Evolutionary conservation across 1,140 invertebrate species (phyloP).

Genomic region (Wasmannia auropunctata): DNA sequence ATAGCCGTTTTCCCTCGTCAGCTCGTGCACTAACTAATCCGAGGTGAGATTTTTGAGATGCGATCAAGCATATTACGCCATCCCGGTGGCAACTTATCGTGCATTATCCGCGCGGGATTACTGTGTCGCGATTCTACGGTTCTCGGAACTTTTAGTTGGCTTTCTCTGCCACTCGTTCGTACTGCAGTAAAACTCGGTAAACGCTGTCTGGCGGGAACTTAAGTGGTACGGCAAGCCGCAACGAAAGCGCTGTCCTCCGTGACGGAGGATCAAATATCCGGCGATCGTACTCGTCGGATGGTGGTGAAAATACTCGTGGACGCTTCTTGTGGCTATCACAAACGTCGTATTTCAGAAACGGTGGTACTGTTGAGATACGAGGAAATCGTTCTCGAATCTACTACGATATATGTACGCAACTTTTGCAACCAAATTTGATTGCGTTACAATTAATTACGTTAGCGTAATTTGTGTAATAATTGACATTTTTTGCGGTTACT

Average conservation of each 20-base stretch:
- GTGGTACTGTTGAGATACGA: background rate
- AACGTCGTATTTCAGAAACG: background rate
- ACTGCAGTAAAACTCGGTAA: constrained; percentile 65
- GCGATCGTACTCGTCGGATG: constrained; percentile 29
- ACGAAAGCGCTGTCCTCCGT: constrained; percentile 33
- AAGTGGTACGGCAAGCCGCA: constrained; percentile 29
- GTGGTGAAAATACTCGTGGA: constrained; percentile 10
- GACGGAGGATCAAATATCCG: constrained; percentile 43
- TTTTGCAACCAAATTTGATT: background rate
- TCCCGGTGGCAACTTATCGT: constrained; percentile 68
- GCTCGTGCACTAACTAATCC: background rate
- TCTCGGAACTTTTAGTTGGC: constrained; percentile 72
- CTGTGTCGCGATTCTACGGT: constrained; percentile 64
- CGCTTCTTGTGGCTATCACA: constrained; percentile 36
- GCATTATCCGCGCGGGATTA: constrained; percentile 75
- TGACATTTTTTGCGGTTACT: background rate
- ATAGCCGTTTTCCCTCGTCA: background rate
- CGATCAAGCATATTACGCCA: constrained; percentile 29
- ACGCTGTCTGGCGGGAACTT: constrained; percentile 57
- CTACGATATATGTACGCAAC: background rate
- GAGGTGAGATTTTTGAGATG: background rate
- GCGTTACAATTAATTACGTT: background rate
- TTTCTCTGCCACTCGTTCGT: constrained; percentile 50
- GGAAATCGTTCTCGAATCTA: background rate
- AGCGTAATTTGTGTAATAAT: background rate